Evolutionary conservation across 2,113 vertebrate species (phyloP).

Genomic region (Nycticryphes semicollaris): DNA sequence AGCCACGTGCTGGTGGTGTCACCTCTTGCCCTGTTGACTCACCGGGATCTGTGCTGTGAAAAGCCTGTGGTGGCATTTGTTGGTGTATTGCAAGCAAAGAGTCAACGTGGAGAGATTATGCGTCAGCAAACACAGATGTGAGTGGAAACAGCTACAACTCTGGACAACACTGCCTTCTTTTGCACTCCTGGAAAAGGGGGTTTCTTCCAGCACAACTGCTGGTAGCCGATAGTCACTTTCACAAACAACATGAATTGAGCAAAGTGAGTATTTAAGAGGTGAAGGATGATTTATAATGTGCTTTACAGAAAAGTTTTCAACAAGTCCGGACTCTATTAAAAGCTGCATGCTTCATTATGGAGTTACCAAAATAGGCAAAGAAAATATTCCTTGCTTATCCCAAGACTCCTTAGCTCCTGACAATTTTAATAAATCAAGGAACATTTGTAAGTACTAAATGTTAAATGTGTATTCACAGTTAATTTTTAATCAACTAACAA

Average conservation of each 20-base stretch:
- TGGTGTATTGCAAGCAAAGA: background rate
- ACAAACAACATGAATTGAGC: background rate
- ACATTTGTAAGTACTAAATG: conserved; percentile 78
- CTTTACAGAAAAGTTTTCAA: conserved; percentile 64
- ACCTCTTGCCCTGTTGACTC: background rate
- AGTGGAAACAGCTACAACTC: background rate
- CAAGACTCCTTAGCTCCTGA: conserved; percentile 72
- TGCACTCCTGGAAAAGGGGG: background rate
- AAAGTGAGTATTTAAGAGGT: conserved; percentile 46
- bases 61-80: background rate
- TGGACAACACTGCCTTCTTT: background rate
- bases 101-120: background rate
- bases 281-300: conserved; percentile 73
- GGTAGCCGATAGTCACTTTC: background rate
- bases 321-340: conserved; percentile 66
- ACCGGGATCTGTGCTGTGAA: accelerated
- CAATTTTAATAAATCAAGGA: conserved; percentile 80
- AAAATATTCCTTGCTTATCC: conserved; percentile 73
- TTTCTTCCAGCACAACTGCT: background rate
- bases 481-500: conserved; percentile 84
- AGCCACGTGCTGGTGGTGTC: too few relatives aligned
- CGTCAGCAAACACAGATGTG: accelerated
- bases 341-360: conserved; percentile 53
- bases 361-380: conserved; percentile 60
- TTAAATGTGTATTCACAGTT: conserved; percentile 80